Percentiles rank a stretch among this genome's conserved stretches.
phyloP scores from a whole-genome alignment of 1,140 invertebrate species.

The Atta colombica region DNA sequence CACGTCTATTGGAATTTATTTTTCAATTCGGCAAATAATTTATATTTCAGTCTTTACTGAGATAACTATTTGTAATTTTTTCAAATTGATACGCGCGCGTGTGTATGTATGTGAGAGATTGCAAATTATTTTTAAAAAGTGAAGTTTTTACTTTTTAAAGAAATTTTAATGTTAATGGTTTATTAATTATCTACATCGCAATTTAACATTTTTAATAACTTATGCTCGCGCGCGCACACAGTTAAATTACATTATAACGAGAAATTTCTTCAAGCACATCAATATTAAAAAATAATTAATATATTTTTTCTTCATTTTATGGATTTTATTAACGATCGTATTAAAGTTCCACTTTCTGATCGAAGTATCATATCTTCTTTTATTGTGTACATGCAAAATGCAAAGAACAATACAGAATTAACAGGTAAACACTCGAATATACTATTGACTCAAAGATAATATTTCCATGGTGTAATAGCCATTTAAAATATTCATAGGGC shows the following conservation, averaged over 20 bases:
- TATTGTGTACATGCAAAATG: slow-evolving; percentile 23
- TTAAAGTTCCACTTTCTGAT: slow-evolving; percentile 20
- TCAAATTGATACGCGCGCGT: neutral
- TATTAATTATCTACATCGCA: neutral
- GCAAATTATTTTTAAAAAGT: neutral
- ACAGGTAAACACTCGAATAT: slow-evolving; percentile 33
- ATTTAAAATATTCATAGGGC: slow-evolving; percentile 51
- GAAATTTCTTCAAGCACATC: neutral
- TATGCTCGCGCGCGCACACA: neutral
- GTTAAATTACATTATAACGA: neutral
- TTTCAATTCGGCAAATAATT: slow-evolving; percentile 2
- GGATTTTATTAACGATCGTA: slow-evolving; percentile 2
- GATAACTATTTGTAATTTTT: neutral
- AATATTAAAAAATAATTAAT: slow-evolving; percentile 35
- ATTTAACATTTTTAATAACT: neutral
- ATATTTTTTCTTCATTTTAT: slow-evolving; percentile 11
- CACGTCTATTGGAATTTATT: neutral
- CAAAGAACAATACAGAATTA: slow-evolving; percentile 52
- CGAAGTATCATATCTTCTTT: slow-evolving; percentile 19
- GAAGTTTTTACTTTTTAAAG: neutral
- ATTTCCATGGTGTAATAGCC: slow-evolving; percentile 35
- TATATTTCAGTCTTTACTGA: neutral
- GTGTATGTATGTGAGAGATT: no score
- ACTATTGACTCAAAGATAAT: slow-evolving; percentile 50
- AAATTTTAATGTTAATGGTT: neutral